phyloP scores from a whole-genome alignment of 2,113 vertebrate genomes.

The Oriolus oriolus region DNA sequence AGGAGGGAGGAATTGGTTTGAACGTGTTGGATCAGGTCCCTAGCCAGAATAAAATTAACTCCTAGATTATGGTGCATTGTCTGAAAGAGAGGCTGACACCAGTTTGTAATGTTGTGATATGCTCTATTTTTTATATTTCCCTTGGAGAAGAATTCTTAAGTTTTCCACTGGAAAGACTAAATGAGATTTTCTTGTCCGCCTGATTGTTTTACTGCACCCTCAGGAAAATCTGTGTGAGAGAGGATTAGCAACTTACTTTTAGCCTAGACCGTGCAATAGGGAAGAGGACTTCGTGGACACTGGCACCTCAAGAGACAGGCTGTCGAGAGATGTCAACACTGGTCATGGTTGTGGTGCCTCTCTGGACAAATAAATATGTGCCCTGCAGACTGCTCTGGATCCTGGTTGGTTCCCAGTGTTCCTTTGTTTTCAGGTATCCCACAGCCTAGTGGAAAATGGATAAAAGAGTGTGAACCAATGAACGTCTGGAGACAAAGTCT shows the following conservation, averaged over 20 bases:
- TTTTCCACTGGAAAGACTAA: background rate
- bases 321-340: background rate
- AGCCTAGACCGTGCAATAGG: background rate
- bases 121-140: background rate
- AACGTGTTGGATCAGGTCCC: background rate
- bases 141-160: background rate
- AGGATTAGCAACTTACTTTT: background rate
- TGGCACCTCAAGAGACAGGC: background rate
- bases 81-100: background rate
- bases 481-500: background rate
- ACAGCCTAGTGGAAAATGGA: background rate
- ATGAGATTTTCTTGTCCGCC: background rate
- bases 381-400: background rate
- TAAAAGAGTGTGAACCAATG: background rate
- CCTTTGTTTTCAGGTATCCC: background rate
- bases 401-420: fast-evolving
- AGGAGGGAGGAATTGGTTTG: background rate
- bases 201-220: background rate
- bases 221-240: background rate
- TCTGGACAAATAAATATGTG: background rate
- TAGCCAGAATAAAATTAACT: background rate
- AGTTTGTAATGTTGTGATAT: background rate
- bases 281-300: background rate
- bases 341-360: background rate
- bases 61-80: background rate